A percentile compares a stretch with the other conserved stretches of the same genome.
These are phyloP conservation scores for Lycorma delicatula DNA, from an alignment of 1,140 invertebrate genomes.

Conservation along the genomic window DNA sequence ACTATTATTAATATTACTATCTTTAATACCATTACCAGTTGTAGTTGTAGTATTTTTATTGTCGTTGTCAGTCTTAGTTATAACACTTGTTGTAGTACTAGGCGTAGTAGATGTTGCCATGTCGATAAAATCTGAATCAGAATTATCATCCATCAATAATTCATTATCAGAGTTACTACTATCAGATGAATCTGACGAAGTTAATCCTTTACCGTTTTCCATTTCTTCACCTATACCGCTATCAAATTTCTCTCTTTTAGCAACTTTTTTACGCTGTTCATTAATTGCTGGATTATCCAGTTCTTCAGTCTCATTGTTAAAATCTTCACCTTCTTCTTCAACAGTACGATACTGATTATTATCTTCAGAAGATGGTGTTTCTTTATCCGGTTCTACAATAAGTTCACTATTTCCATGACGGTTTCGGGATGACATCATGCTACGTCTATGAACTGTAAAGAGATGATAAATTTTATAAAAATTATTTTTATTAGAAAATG, in stretches of 20 bases:
- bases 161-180: not conserved
- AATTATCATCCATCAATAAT: not conserved
- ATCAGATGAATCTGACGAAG: constrained; percentile 25
- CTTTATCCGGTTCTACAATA: too few relatives aligned
- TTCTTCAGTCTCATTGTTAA: too few relatives aligned
- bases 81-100: not conserved
- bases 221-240: constrained; percentile 45
- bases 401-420: too few relatives aligned
- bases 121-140: constrained; percentile 3
- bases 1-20: constrained; percentile 11
- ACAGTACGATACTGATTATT: too few relatives aligned
- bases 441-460: too few relatives aligned
- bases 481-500: too few relatives aligned
- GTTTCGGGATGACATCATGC: too few relatives aligned
- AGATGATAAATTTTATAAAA: too few relatives aligned
- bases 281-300: too few relatives aligned
- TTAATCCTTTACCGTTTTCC: constrained; percentile 28
- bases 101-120: not conserved
- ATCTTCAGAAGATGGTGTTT: too few relatives aligned
- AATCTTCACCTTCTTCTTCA: too few relatives aligned
- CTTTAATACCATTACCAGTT: constrained; percentile 6
- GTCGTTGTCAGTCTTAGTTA: not conserved
- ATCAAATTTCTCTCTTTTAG: constrained; percentile 49
- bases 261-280: constrained; percentile 17
- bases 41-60: constrained; percentile 1